Base-by-base conservation (phyloP, 2,113 vertebrate genomes). In the Leptocoma aspasia region DNA sequence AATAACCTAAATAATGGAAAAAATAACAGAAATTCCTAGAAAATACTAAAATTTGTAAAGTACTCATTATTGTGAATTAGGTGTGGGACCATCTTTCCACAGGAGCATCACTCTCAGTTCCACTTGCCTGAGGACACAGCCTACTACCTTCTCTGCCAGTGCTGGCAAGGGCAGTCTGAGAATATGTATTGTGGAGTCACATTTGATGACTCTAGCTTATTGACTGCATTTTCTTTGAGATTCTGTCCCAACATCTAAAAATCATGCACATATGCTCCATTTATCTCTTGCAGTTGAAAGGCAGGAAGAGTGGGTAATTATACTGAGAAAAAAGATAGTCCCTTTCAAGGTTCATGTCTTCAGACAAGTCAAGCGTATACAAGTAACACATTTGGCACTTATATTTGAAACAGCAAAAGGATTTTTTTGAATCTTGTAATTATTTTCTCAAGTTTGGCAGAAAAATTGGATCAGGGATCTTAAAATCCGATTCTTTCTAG, bases 371-470 rank as follows among this genome's bases (percentile, higher is more conserved):
- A 96, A 91, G 92, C 73, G 42, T 90, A 87, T 65, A 80, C 65
- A 89, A 97, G 80, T 27, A 63, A 86, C 60, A 56, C 57, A 52
- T 77, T 95, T 92, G 73, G n/a, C 92, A 79, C 59, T 94, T 96
- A 76, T 6, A 91, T 81, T 84, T 85, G 85, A 95, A 97, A 93
- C 31, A 84, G 86, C 54, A 90, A 93, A 84, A 86, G 79, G 70
- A 92, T 92, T 96, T 92, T 93, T 94, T 94, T 95, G 57, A 86
- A 91, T 94, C 95, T 96, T 94, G 84, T 56, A 86, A 95, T 96
- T 95, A 93, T 94, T 96, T 89, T 95, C 61, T 96, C 89, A 94
- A 89, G 70, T 95, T 96, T 96, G 91, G 73, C 89, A 95, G 79
- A 96, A 92, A 96, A 92, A 95, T 94, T 96, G 91, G 71, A 95